Base-by-base conservation (phyloP, 1,140 invertebrate species). In the Drosophila lacertosa region DNA sequence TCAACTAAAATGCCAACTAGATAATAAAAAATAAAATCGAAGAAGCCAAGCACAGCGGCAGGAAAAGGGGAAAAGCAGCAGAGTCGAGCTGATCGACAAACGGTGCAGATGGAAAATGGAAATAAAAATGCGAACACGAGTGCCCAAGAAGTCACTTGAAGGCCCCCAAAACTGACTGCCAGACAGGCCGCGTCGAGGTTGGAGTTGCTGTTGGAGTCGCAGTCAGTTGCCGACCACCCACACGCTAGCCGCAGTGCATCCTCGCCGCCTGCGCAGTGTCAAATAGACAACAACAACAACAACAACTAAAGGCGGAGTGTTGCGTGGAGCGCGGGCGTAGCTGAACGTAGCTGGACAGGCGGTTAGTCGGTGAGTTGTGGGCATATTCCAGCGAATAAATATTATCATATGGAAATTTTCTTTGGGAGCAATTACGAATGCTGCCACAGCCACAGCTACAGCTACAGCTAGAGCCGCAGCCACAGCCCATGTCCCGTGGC, bases 391-490 rank as follows among this genome's bases (percentile, higher is more conserved):
- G 58, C 74, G 82, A 88, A 86, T 86, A 89, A 88, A 88, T 88
- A 88, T 88, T 88, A 88, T 88, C 82, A 88, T 88, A 88, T 88
- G 82, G 82, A 88, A 83, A 88, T 88, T 88, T 82, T 62, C 47
- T 62, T 78, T 73, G 54, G 66, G 70, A 78, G 81, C 81, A 89
- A 86, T 86, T 86, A 86, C 81, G 83, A 89, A 81, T 84, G 57
- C 74, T 64, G 57, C 51, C 73, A 64, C 59, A 78, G 68, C 59
- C 58, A n/a, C n/a, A n/a, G n/a, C n/a, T n/a, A n/a, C n/a, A n/a
- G n/a, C n/a, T n/a, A n/a, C n/a, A n/a, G n/a, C n/a, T n/a, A n/a
- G n/a, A n/a, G n/a, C n/a, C n/a, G 57, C 74, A 60, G 57, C 51
- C 73, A 64, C 59, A 78, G 68, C 59, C 58, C 20, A 26, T 57